Evolutionary conservation across 1,140 invertebrate species (phyloP), one percentile per base, ranked within the genome.

Genomic region (Plutomurus gul): DNA sequence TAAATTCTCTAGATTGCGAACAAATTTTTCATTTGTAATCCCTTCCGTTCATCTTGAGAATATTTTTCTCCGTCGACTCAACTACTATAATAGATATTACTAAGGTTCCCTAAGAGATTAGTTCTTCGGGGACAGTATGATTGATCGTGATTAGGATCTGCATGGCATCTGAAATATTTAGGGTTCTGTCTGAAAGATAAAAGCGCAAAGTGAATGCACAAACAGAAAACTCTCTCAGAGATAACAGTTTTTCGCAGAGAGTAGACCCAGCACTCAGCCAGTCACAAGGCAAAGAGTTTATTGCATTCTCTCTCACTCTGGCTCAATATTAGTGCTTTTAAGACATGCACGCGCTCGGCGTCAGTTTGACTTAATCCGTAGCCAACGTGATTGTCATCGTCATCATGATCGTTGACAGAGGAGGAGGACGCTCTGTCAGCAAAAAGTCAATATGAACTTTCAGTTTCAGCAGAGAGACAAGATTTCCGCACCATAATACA

Each of bases 11-110:
- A 65, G 56, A 65, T 65, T 65, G 56, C 20, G 56, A 65, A 65
- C 56, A 65, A 65, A 65, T 65, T 65, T 27, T 65, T 65, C 56
- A 65, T 65, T 33, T n/a, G 56, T 65, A 65, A 65, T 65, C 25
- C 56, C n/a, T n/a, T n/a, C n/a, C n/a, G n/a, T n/a, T n/a, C n/a
- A n/a, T n/a, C n/a, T n/a, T n/a, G n/a, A n/a, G n/a, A n/a, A n/a
- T n/a, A n/a, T n/a, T n/a, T 65, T 30, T 20, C 20, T 47, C 43
- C 43, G n/a, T 20, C 11, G 18, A 51, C 47, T 49, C 4, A 49
- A 49, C 47, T 51, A 51, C 7, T 22, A 47, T 20, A 6, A 51
- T 22, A 49, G 47, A 49, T n/a, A 51, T 51, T 51, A 22, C 47
- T 11, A 22, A 13, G 47, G 18, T 51, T 25, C n/a, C 47, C 18